phyloP scores from a whole-genome alignment of 2,797 vertebrate genomes.

The Neosalanx taihuensis region DNA sequence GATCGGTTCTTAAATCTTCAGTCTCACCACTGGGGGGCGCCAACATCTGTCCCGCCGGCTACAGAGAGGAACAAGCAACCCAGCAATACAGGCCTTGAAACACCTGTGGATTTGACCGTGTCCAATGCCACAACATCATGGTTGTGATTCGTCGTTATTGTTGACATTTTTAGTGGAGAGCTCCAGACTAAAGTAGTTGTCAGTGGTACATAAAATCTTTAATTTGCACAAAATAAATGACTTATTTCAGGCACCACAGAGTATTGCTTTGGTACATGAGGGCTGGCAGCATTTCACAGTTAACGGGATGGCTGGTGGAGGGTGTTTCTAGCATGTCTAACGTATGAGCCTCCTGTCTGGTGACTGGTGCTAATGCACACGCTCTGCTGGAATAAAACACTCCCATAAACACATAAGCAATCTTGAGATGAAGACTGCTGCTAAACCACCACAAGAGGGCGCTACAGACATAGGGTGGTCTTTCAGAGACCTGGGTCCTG shows the following conservation, averaged over 20 bases:
- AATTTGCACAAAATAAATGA: not conserved
- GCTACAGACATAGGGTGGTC: not conserved
- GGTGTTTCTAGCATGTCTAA: not conserved
- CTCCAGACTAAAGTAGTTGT: not conserved
- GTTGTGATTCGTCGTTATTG: not conserved
- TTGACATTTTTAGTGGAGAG: not conserved
- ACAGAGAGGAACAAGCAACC: not conserved
- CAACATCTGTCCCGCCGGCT: not conserved
- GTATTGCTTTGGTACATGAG: not conserved
- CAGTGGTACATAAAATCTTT: not conserved
- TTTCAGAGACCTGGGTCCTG: too few relatives aligned
- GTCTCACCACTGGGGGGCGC: not conserved
- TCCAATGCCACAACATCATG: not conserved
- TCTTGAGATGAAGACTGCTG: too few relatives aligned
- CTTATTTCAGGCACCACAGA: not conserved
- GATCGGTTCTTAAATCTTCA: slow-evolving; percentile 16
- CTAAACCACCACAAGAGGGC: not conserved
- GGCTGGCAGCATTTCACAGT: not conserved
- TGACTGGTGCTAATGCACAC: too few relatives aligned
- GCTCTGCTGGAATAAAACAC: too few relatives aligned
- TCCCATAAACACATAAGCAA: too few relatives aligned
- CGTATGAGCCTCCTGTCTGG: too few relatives aligned
- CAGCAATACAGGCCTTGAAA: not conserved
- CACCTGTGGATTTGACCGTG: not conserved
- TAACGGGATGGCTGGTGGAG: not conserved